Evolutionary conservation across 2,888 invertebrate species (phyloP), one percentile per base, ranked within the genome.

Genomic region (Scotopteryx bipunctaria): DNA sequence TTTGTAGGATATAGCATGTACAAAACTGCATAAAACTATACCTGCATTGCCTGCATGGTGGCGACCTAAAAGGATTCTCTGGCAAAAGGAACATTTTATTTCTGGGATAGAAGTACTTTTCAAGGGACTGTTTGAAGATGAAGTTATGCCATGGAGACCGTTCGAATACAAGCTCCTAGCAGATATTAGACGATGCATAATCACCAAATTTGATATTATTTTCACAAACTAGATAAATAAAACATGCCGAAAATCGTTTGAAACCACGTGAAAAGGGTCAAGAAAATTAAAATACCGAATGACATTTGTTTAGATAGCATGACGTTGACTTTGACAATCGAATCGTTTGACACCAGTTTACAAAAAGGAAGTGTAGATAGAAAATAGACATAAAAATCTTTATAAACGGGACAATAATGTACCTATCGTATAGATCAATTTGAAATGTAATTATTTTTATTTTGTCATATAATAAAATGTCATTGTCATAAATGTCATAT

Each of bases 41-140:
- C 41, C 4, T 15, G 59, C 1, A 15, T 16, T 76, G 88, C 90
- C 90, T 82, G 81, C 68, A 66, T 75, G 71, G 35, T 73, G 62
- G 19, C 74, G 76, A 37, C 76, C 73, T 59, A 84, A 60, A 65
- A 88, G 72, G 57, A 83, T 72, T 74, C 79, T 87, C 46, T 78
- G 82, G 63, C 90, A 90, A 76, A 84, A 86, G 14, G 80, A 82
- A 73, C 90, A 90, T 83, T 86, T 86, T 73, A 84, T 77, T 67
- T 86, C 81, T 17, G 73, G 61, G 59, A 67, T 63, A 36, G 68
- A 55, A 45, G 68, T 61, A 56, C 55, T 72, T 63, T 67, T 76
- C 6, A 73, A 25, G 15, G 72, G 63, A 69, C 66, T 80, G 49
- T 69, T 79, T 27, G 75, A 60, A 42, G 79, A 69, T 47, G 77